phyloP scores from a whole-genome alignment of 2,113 vertebrate genomes.

The Hirundichthys speculiger region DNA sequence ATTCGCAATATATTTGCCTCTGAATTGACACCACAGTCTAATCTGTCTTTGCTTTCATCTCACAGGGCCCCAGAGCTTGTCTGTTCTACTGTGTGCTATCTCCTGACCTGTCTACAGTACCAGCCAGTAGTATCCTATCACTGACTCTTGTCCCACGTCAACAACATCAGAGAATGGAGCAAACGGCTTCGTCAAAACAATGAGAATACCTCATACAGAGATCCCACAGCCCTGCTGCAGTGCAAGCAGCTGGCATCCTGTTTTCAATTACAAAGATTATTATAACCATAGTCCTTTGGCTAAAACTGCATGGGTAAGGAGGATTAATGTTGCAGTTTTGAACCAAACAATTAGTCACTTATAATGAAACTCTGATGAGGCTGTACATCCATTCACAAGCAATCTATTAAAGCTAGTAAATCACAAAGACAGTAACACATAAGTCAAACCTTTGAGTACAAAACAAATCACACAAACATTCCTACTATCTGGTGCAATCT shows the following conservation, averaged over 20 bases:
- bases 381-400: conserved; percentile 9
- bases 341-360: conserved; percentile 10
- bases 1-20: too few species aligned
- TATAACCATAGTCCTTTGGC: not conserved
- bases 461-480: conserved; percentile 7
- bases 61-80: not conserved
- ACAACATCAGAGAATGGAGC: conserved; percentile 18
- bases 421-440: not conserved
- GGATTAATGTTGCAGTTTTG: conserved; percentile 7
- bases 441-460: not conserved
- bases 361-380: not conserved
- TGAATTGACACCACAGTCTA: too few species aligned
- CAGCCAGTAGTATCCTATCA: conserved; percentile 16
- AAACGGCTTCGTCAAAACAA: conserved; percentile 35
- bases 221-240: conserved; percentile 19
- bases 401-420: conserved; percentile 5
- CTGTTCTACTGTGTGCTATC: conserved; percentile 33
- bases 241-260: conserved; percentile 45
- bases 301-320: not conserved
- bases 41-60: conserved; percentile 11
- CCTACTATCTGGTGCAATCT: not conserved
- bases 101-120: conserved; percentile 30
- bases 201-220: conserved; percentile 28
- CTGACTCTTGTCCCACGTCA: conserved; percentile 43
- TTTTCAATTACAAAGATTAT: conserved; percentile 36